Evolutionary conservation across 2,797 vertebrate genomes (phyloP), one percentile per base, ranked within the genome.

Genomic region (Graptemys geographica): DNA sequence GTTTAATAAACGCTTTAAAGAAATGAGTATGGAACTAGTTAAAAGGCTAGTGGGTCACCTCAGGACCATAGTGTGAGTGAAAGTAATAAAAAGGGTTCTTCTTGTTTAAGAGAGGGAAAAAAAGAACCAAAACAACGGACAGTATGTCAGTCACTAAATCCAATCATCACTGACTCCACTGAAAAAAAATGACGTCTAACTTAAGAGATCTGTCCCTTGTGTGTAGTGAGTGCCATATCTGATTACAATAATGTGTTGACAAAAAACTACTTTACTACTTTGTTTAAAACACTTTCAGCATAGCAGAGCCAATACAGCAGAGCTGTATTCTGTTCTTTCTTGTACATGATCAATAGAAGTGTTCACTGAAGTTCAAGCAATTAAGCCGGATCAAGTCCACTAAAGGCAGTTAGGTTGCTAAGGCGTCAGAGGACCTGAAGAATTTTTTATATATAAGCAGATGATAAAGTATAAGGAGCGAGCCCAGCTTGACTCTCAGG

Each of bases 291-390:
- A 86, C 90, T 91, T 27, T 57, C 76, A 94, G 62, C 83, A 89
- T 44, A 92, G 62, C 31, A 94, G 79, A 95, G 87, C 83, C 51
- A 90, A 28, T 21, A 76, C 44, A 82, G 53, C 27, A 83, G 81
- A 94, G 23, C 16, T 69, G 4, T 44, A 51, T 69, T 56, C 31
- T 93, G 89, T 92, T 92, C 88, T 76, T 72, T 86, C 80, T 93
- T 92, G n/a, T 81, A 94, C 19, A 76, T 33, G 19, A 96, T 89
- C 91, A 93, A 85, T 49, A 72, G 81, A 3, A 19, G 91, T 91
- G 65, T 92, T 96, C 91, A 95, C 81, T 93, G 86, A 89, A 95
- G 89, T 86, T 84, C 88, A 85, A 96, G 79, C 44, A 92, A 95
- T 92, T 95, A 89, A 0, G 0, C 89, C 59, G 90, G 74, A 84